Conservation (phyloP, 2,888 invertebrate genomes). For the Priocnemis perturbator region DNA sequence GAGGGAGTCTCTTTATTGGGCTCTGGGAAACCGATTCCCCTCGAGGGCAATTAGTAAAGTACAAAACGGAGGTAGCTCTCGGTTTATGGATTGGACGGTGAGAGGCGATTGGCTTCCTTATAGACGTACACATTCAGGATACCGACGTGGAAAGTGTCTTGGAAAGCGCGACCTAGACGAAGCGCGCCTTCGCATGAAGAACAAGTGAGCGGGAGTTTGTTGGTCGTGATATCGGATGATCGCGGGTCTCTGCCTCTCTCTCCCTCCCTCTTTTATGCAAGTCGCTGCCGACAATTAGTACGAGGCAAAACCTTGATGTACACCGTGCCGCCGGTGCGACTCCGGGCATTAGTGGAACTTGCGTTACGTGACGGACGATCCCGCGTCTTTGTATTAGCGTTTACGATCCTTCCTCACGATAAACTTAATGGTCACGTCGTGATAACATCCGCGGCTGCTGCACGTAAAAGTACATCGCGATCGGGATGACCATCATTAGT, state of each 20-base stretch:
- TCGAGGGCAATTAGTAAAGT: constrained; percentile 57
- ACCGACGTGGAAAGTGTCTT: constrained; percentile 47
- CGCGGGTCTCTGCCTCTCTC: neutral
- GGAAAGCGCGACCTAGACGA: constrained; percentile 49
- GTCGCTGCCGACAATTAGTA: too few species aligned
- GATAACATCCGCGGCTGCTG: too few species aligned
- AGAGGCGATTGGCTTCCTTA: constrained; percentile 42
- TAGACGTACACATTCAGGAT: constrained; percentile 21
- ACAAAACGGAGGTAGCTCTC: constrained; percentile 56
- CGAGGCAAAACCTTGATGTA: too few species aligned
- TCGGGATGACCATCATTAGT: too few species aligned
- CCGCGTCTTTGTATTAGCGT: neutral
- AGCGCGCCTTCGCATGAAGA: neutral
- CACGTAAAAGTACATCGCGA: too few species aligned
- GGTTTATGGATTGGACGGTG: constrained; percentile 54
- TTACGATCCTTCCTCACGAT: neutral
- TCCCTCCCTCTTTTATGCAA: neutral
- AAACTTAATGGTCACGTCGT: too few species aligned
- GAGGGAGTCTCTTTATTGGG: constrained; percentile 51
- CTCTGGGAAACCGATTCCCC: constrained; percentile 54
- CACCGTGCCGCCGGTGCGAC: too few species aligned
- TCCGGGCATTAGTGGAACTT: too few species aligned
- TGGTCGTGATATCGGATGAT: neutral
- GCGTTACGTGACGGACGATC: too few species aligned
- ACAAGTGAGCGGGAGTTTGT: too few species aligned